Percentiles rank a stretch among this genome's conserved stretches.
Evolutionary conservation across 2,113 vertebrate genomes (phyloP).

Genomic region (Xenopus laevis): DNA sequence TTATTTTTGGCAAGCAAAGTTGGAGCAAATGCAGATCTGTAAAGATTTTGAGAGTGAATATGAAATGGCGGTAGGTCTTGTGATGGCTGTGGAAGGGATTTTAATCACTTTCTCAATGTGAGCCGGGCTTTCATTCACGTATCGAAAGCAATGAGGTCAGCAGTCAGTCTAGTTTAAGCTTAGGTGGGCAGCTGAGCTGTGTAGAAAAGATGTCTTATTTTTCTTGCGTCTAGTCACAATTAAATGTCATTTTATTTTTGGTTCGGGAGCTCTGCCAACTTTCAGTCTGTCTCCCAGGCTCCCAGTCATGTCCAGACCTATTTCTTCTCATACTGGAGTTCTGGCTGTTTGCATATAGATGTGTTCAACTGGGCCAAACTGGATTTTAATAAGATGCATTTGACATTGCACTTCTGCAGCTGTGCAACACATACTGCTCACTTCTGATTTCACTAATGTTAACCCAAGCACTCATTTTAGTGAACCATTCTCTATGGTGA

Average conservation of each 20-base stretch:
- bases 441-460: no score
- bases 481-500: no score
- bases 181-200: slow-evolving; percentile 41
- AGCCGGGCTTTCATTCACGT: slow-evolving; percentile 14
- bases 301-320: slow-evolving; percentile 68
- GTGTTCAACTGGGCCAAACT: slow-evolving; percentile 47
- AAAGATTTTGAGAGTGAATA: slow-evolving; percentile 31
- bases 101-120: neutral
- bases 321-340: slow-evolving; percentile 49
- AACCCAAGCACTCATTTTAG: no score
- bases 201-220: slow-evolving; percentile 54
- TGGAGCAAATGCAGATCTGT: slow-evolving; percentile 11
- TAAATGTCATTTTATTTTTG: slow-evolving; percentile 65
- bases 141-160: slow-evolving; percentile 42
- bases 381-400: no score
- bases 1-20: slow-evolving; percentile 20
- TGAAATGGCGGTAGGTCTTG: slow-evolving; percentile 22
- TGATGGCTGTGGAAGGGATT: slow-evolving; percentile 19
- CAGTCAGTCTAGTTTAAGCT: slow-evolving; percentile 14
- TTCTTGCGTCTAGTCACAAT: slow-evolving; percentile 56
- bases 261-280: slow-evolving; percentile 59
- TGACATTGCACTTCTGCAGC: no score
- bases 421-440: no score
- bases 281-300: slow-evolving; percentile 61
- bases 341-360: slow-evolving; percentile 62